A percentile compares a stretch with the other conserved stretches of the same genome.
Conservation (phyloP, 2,797 vertebrate genomes). For the Malurus leucopterus region DNA sequence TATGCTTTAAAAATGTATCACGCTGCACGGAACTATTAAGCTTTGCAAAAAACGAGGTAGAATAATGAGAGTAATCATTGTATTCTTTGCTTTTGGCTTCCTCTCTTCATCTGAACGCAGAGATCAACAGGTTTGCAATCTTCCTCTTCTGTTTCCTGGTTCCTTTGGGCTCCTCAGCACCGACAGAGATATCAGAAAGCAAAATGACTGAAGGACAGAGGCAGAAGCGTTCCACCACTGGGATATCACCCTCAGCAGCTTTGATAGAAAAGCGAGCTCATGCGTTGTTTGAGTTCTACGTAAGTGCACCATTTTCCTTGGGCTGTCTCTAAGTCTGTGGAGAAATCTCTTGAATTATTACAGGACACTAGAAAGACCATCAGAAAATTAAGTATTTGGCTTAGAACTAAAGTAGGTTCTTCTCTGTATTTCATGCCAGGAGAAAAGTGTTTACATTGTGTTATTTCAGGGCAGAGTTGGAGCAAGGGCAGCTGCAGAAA, state of each 20-base stretch:
- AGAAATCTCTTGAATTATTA: not conserved
- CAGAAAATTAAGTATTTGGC: not conserved
- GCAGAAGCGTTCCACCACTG: not conserved
- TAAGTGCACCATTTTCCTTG: slow-evolving; percentile 8
- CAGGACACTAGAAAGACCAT: not conserved
- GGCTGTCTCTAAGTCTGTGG: not conserved
- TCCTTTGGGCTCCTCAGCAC: slow-evolving; percentile 9
- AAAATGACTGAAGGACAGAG: not conserved
- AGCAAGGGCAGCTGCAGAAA: not conserved
- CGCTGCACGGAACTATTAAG: not conserved
- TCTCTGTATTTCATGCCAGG: not conserved
- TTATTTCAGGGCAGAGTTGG: not conserved
- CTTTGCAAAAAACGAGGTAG: not conserved
- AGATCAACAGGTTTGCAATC: not conserved
- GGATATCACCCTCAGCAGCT: rapidly evolving
- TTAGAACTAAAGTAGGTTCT: not conserved
- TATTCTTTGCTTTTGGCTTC: not conserved
- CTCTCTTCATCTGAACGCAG: not conserved
- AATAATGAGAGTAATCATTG: not conserved
- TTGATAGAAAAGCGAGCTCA: not conserved
- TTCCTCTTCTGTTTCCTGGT: slow-evolving; percentile 28
- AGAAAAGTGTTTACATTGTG: not conserved
- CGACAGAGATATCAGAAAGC: not conserved
- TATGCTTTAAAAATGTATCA: not conserved
- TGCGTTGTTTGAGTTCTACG: not conserved